Evolutionary conservation across 2,113 vertebrate species (phyloP).

Genomic region (Dasyprocta punctata): DNA sequence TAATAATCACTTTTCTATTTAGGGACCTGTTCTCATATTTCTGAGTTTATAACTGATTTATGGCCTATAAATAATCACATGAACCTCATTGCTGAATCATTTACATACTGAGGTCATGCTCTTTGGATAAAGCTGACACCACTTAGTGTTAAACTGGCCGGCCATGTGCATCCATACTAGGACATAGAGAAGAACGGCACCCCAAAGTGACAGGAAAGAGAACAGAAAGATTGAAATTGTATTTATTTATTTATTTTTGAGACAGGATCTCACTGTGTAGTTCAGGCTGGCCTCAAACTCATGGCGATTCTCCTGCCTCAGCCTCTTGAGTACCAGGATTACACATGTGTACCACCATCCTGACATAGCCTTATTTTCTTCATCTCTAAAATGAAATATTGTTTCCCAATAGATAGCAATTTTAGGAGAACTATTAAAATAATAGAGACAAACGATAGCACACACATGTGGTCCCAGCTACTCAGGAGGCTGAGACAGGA

Average conservation of each 20-base stretch:
- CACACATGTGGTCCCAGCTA: neutral
- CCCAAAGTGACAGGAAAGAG: neutral
- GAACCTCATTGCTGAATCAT: constrained; percentile 75
- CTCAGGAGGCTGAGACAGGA: neutral
- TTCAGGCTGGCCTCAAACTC: neutral
- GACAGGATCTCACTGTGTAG: neutral
- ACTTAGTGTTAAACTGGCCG: constrained; percentile 59
- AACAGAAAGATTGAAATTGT: neutral
- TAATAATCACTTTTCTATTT: constrained; percentile 60
- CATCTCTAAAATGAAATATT: constrained; percentile 41
- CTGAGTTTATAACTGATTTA: constrained; percentile 81
- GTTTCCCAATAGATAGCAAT: neutral
- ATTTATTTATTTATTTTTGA: neutral
- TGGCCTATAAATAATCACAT: constrained; percentile 78
- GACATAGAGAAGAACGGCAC: neutral
- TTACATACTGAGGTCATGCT: constrained; percentile 73
- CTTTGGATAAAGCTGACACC: constrained; percentile 72
- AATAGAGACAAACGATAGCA: neutral
- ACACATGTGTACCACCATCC: neutral
- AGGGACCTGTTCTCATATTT: constrained; percentile 71
- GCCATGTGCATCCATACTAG: neutral
- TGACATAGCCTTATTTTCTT: neutral
- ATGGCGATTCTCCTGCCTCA: neutral
- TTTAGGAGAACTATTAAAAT: constrained; percentile 1
- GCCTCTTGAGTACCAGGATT: neutral